phyloP scores from a whole-genome alignment of 2,113 vertebrate genomes.

The Physeter macrocephalus region DNA sequence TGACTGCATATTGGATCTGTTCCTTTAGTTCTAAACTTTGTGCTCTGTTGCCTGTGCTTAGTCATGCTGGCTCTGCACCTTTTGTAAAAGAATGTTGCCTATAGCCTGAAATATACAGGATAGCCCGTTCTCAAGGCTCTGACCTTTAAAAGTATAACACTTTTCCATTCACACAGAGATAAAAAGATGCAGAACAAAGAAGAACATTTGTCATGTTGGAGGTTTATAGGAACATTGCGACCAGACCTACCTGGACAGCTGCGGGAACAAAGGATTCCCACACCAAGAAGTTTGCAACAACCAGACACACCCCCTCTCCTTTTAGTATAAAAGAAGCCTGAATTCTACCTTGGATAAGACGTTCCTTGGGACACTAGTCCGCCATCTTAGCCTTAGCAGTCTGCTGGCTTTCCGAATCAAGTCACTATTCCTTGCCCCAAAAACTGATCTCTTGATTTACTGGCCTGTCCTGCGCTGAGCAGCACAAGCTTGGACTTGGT shows the following conservation, averaged over 20 bases:
- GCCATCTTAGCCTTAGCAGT: background rate
- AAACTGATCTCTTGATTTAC: background rate
- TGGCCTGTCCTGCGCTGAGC: background rate
- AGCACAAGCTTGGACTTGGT: background rate
- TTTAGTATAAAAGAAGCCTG: background rate
- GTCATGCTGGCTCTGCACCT: background rate
- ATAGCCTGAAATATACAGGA: background rate
- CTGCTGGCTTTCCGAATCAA: background rate
- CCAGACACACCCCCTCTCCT: background rate
- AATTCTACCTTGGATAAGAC: background rate
- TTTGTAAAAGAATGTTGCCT: background rate
- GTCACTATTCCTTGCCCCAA: background rate
- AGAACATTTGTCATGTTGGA: background rate
- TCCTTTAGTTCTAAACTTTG: background rate
- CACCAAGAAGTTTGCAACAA: background rate
- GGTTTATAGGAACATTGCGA: background rate
- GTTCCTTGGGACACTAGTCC: background rate
- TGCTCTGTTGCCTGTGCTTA: background rate
- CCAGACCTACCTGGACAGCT: background rate
- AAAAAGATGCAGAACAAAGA: background rate
- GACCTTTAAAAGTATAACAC: background rate
- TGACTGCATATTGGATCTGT: background rate
- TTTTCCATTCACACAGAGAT: background rate
- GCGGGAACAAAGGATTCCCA: background rate
- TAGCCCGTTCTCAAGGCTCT: background rate